These are phyloP conservation scores for Pomatorhinus ruficollis DNA, from an alignment of 2,113 vertebrate genomes.

Conservation along the genomic window DNA sequence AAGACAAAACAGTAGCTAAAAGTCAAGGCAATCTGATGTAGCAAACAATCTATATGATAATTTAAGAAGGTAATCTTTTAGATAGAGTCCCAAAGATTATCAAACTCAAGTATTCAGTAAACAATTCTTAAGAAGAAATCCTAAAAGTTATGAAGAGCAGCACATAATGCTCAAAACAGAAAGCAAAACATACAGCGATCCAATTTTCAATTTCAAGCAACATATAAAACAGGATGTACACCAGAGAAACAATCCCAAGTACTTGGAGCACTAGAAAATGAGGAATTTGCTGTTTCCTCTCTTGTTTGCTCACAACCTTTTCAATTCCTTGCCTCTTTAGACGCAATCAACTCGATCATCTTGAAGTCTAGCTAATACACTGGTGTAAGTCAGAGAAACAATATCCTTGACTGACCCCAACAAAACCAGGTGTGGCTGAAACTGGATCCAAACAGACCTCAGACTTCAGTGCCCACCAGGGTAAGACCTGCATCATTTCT, in stretches of 20 bases:
- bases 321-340: not conserved
- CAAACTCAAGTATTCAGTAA: not conserved
- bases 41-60: not conserved
- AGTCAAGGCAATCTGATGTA: conserved; percentile 13
- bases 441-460: not conserved
- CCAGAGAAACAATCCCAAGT: not conserved
- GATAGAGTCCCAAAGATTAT: not conserved
- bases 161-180: not conserved
- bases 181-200: not conserved
- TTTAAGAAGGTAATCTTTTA: not conserved
- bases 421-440: not conserved
- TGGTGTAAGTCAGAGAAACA: not conserved
- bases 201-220: not conserved
- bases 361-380: not conserved
- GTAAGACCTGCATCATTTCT: not conserved
- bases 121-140: not conserved
- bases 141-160: not conserved
- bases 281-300: not conserved
- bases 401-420: not conserved
- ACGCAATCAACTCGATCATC: not conserved
- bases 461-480: not conserved
- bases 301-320: not conserved
- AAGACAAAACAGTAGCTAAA: conserved; percentile 23
- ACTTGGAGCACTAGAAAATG: not conserved
- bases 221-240: not conserved